Evolutionary conservation across 2,888 invertebrate species (phyloP), one percentile per base, ranked within the genome.

Genomic region (Coelopa pilipes): DNA sequence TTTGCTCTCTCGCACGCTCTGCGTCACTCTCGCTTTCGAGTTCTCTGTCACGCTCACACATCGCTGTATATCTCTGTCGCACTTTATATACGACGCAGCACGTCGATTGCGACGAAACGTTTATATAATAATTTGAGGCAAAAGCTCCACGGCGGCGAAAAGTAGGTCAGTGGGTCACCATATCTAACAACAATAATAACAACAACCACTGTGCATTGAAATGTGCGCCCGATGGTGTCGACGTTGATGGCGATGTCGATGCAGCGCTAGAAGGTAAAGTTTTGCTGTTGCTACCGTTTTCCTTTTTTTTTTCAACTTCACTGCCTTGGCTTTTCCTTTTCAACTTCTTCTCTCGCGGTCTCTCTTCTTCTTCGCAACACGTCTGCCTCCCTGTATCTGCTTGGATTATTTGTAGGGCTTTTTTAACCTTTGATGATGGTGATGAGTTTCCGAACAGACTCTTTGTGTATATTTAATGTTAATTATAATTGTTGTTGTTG

Each of bases 141-240:
- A 83, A 74, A 69, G 70, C 74, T 60, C 68, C 72, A 45, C 67
- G 73, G 46, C 72, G 60, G 59, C 89, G 89, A 90, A 90, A 94
- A 92, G 91, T 94, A 91, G 94, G 94, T 94, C 92, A 94, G 93
- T 94, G 90, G 94, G 94, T 92, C 87, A 84, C 80, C 83, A 82
- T 84, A 85, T 85, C 85, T 84, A 85, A 84, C 80, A 83, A 81
- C 80, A 75, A 19, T 47, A 34, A 34, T 34, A 34, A 34, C 34
- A 34, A 34, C 34, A 34, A 34, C 34, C 2, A 34, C 34, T 34
- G 4, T 47, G 13, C 65, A 71, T 12, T 65, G 46, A 62, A 65
- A 55, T 60, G 46, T 70, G 24, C 46, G 21, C n/a, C 9, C 65
- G 70, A 63, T 70, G 62, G 45, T 71, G 50, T 46, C 34, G 24